These are phyloP conservation scores for Drosophila carrolli DNA, from an alignment of 1,140 invertebrate species.

Conservation along the genomic window DNA sequence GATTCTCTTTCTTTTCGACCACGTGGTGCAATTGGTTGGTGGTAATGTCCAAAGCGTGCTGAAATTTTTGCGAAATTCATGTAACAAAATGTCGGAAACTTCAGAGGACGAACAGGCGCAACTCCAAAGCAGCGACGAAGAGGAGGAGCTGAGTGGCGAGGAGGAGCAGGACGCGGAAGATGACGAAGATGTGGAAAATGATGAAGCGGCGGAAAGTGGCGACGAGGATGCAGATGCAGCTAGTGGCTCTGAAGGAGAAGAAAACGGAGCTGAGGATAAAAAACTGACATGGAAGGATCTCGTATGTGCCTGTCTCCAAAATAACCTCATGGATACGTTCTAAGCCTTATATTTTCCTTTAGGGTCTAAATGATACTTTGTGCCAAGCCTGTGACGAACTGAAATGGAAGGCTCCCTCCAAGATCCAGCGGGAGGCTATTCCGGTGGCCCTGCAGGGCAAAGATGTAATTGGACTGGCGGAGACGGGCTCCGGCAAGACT, in stretches of 20 bases:
- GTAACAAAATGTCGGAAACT: slow-evolving; percentile 78
- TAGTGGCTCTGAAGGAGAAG: slow-evolving; percentile 11
- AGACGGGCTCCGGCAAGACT: slow-evolving; percentile 99
- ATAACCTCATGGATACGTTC: too few relatives aligned
- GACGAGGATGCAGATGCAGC: slow-evolving; percentile 8
- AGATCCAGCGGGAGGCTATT: slow-evolving; percentile 97
- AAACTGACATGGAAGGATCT: slow-evolving; percentile 77
- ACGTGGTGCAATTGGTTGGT: slow-evolving; percentile 44
- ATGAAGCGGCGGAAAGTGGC: slow-evolving; percentile 9
- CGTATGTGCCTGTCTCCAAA: slow-evolving; percentile 36
- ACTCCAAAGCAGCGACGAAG: slow-evolving; percentile 62
- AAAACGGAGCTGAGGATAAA: slow-evolving; percentile 16
- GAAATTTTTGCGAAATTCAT: slow-evolving; percentile 14
- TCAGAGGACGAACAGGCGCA: slow-evolving; percentile 73
- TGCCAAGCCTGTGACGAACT: slow-evolving; percentile 96
- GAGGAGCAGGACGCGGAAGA: slow-evolving; percentile 34
- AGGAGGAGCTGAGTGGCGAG: slow-evolving; percentile 47
- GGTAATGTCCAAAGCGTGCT: slow-evolving; percentile 40
- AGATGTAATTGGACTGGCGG: slow-evolving; percentile 98
- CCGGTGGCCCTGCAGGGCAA: slow-evolving; percentile 95
- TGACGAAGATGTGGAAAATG: slow-evolving; percentile 17
- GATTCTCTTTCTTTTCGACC: slow-evolving; percentile 35
- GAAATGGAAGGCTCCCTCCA: slow-evolving; percentile 97
- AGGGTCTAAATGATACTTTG: slow-evolving; percentile 96
- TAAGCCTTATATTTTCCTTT: neutral